Conservation (phyloP, 1,140 invertebrate genomes). For the Vollenhovia emeryi region DNA sequence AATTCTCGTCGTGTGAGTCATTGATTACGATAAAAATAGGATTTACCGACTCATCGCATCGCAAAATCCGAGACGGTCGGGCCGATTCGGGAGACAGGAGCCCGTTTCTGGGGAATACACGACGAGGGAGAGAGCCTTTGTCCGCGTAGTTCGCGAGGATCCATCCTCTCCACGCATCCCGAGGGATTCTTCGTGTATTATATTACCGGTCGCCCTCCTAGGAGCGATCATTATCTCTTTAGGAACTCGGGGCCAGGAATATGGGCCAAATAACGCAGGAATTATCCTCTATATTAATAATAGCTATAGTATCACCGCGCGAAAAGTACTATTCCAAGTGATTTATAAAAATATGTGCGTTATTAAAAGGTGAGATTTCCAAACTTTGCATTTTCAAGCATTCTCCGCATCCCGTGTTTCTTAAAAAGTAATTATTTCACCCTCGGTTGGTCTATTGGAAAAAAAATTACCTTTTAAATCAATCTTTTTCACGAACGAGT, state of each 20-base stretch:
- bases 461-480: not conserved
- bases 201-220: conserved; percentile 76
- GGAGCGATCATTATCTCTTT: conserved; percentile 82
- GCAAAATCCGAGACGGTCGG: conserved; percentile 48
- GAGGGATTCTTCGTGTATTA: conserved; percentile 80
- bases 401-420: not conserved
- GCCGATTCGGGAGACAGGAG: conserved; percentile 28
- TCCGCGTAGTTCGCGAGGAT: conserved; percentile 49
- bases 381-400: not conserved
- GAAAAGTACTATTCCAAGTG: not conserved
- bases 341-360: not conserved
- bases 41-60: conserved; percentile 58
- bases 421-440: not conserved
- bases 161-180: conserved; percentile 68
- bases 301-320: conserved; percentile 35
- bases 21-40: conserved; percentile 57
- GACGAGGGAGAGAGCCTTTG: conserved; percentile 55
- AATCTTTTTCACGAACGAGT: not conserved
- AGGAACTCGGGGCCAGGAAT: conserved; percentile 63
- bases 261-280: conserved; percentile 69
- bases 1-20: conserved; percentile 37
- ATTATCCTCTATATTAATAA: conserved; percentile 59
- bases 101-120: conserved; percentile 49
- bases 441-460: not conserved
- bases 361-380: not conserved